A percentile compares a stretch with the other conserved stretches of the same genome.
These are phyloP conservation scores for Heliconius melpomene DNA, from an alignment of 1,140 invertebrate species.

Conservation along the genomic window DNA sequence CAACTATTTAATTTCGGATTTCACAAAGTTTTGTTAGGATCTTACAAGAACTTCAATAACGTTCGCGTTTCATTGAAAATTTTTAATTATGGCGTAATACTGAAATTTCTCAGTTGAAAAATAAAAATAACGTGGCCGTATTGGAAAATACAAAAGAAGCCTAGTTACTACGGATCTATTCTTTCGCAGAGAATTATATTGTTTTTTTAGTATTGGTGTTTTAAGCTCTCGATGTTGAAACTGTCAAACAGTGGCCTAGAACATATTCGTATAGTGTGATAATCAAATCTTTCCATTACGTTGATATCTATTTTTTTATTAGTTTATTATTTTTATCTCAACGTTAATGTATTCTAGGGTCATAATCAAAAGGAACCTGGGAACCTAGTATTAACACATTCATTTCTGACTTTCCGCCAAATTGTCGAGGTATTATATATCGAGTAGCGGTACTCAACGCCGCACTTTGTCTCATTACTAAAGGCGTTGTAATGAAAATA, in stretches of 20 bases:
- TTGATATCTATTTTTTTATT: too few species aligned
- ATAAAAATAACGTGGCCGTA: not conserved
- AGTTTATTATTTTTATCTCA: too few species aligned
- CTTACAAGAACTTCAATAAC: not conserved
- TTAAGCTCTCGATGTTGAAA: not conserved
- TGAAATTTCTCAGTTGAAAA: not conserved
- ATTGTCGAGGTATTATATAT: not conserved
- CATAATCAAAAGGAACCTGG: not conserved
- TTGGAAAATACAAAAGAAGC: not conserved
- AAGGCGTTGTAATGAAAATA: not conserved
- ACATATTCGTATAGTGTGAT: too few species aligned
- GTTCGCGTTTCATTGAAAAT: not conserved
- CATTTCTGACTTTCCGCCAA: too few species aligned
- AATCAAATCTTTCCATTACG: too few species aligned
- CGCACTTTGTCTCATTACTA: not conserved
- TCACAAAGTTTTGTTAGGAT: not conserved
- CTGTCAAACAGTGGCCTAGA: too few species aligned
- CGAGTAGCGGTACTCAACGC: not conserved
- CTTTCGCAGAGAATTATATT: not conserved
- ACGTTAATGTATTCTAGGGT: too few species aligned
- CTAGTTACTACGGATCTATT: not conserved
- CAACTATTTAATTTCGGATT: conserved; percentile 6
- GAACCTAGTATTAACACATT: not conserved
- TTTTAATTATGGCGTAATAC: not conserved
- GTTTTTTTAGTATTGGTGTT: not conserved